Percentiles rank a stretch among this genome's conserved stretches.
Conservation (phyloP, 1,140 invertebrate species). For the Zaprionus vittiger region DNA sequence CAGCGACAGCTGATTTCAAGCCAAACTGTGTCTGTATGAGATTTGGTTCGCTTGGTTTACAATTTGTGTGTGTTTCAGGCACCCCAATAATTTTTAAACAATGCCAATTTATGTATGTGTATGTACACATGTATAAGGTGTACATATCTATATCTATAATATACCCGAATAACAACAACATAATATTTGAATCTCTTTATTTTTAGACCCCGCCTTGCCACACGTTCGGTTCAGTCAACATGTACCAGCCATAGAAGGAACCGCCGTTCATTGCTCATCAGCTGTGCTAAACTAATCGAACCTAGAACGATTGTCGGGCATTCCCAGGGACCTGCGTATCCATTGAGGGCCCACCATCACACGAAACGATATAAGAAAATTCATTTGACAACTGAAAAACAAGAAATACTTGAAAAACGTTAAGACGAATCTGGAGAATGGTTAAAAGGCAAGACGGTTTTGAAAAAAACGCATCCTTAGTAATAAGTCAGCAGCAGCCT, state of each 20-base stretch:
- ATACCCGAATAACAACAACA: neutral
- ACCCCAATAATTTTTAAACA: constrained; percentile 25
- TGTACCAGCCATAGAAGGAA: constrained; percentile 45
- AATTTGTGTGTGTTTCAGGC: constrained; percentile 3
- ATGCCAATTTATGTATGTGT: constrained; percentile 15
- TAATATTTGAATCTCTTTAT: constrained; percentile 29
- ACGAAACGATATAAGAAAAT: constrained; percentile 11
- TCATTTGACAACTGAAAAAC: constrained; percentile 18
- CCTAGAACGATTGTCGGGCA: constrained; percentile 15
- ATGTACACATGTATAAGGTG: constrained; percentile 3
- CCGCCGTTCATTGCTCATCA: neutral
- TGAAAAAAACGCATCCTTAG: constrained; percentile 73
- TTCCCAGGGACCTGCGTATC: neutral
- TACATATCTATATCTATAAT: neutral
- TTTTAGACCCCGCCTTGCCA: constrained; percentile 40
- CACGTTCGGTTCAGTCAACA: constrained; percentile 41
- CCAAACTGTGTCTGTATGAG: neutral
- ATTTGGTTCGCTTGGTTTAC: constrained; percentile 18
- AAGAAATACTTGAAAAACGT: constrained; percentile 58
- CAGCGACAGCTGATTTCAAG: constrained; percentile 30
- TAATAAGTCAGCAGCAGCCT: constrained; percentile 64
- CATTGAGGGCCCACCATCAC: neutral
- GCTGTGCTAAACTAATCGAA: neutral
- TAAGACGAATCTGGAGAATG: constrained; percentile 74
- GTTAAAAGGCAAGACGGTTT: constrained; percentile 76